Conservation (phyloP, 1,140 invertebrate genomes). For the Pseudobourletiella spinata region DNA sequence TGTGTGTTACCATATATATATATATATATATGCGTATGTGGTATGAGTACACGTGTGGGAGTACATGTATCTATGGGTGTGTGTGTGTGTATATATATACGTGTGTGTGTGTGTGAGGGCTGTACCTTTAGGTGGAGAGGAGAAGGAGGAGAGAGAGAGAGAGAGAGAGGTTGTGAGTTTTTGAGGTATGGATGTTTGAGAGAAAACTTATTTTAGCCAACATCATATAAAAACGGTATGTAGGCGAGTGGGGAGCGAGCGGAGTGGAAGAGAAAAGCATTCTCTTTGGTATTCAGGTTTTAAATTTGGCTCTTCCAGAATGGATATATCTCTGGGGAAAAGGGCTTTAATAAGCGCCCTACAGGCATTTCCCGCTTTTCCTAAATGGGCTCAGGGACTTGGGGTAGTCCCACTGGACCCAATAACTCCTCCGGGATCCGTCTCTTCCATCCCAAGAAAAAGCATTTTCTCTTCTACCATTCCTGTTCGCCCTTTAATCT, state of each 20-base stretch:
- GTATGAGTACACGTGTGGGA: too few species aligned
- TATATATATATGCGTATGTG: too few species aligned
- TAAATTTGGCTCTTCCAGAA: constrained; percentile 36
- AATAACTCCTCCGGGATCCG: constrained; percentile 26
- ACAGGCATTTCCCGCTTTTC: constrained; percentile 35
- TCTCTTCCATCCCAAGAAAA: constrained; percentile 30
- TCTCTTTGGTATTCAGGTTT: constrained; percentile 35
- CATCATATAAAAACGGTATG: constrained; percentile 14
- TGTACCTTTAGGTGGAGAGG: too few species aligned
- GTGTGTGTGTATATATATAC: too few species aligned
- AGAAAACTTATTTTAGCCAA: constrained; percentile 25
- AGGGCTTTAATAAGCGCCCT: constrained; percentile 36
- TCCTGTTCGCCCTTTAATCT: constrained; percentile 24
- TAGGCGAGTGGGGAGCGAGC: background rate
- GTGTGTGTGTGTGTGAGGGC: too few species aligned
- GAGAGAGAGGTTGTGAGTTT: constrained; percentile 11
- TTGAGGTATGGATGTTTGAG: constrained; percentile 20
- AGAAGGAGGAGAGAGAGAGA: too few species aligned
- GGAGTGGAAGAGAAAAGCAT: constrained; percentile 24
- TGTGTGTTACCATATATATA: too few species aligned
- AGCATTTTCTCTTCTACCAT: constrained; percentile 18
- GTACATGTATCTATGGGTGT: too few species aligned
- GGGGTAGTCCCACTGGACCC: constrained; percentile 24
- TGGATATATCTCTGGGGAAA: constrained; percentile 35
- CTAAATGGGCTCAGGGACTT: constrained; percentile 34